These are phyloP conservation scores for Oenanthe melanoleuca DNA, from an alignment of 2,113 vertebrate species.

Conservation along the genomic window DNA sequence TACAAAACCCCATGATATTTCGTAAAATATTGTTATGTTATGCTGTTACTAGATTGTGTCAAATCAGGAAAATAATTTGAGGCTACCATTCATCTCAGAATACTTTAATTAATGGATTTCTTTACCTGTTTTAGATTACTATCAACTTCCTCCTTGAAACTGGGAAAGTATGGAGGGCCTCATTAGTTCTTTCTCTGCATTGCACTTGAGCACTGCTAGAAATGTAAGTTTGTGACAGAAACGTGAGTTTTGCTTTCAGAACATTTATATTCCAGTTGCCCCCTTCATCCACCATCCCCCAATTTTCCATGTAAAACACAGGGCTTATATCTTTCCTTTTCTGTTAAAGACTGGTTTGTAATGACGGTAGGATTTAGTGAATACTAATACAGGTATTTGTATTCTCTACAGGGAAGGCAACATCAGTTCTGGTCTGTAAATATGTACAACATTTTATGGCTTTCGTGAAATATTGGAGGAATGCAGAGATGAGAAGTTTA, in stretches of 20 bases:
- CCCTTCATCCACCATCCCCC: too few species aligned
- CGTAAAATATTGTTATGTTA: conserved; percentile 44
- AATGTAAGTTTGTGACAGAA: conserved; percentile 8
- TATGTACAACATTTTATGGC: conserved; percentile 6
- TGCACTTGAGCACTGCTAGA: not conserved
- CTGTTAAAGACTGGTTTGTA: not conserved
- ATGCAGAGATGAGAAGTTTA: conserved; percentile 26
- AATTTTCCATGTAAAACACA: not conserved
- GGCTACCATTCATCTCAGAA: conserved; percentile 65
- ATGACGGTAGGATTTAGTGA: conserved; percentile 1
- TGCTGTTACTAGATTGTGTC: conserved; percentile 64
- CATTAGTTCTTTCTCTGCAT: conserved; percentile 20
- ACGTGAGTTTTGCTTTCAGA: conserved; percentile 1
- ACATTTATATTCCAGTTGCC: not conserved
- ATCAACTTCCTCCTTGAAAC: conserved; percentile 56
- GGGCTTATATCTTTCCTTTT: not conserved
- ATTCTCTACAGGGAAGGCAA: conserved; percentile 6
- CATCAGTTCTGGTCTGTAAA: conserved; percentile 2
- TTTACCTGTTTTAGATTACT: conserved; percentile 69
- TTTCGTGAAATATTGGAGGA: conserved; percentile 36
- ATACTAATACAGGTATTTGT: conserved; percentile 55
- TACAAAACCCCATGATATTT: conserved; percentile 13
- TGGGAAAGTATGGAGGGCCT: conserved; percentile 36
- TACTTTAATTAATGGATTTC: conserved; percentile 72
- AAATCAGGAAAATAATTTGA: conserved; percentile 74